phyloP scores from a whole-genome alignment of 2,888 invertebrate species.

The Camptogramma bilineatum region DNA sequence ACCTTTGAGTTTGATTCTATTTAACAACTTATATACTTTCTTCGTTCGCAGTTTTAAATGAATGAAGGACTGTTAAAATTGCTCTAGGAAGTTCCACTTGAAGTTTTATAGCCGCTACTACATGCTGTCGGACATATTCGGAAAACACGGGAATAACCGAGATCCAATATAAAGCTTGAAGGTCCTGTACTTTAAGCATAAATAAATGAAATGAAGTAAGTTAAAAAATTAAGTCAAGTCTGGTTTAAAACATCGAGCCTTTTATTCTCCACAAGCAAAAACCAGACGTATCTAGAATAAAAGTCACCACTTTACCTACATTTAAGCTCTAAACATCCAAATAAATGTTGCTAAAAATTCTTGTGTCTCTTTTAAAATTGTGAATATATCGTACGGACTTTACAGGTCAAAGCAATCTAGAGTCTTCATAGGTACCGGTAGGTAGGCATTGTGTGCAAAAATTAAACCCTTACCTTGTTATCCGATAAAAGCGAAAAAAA shows the following conservation, averaged over 20 bases:
- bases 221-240: background rate
- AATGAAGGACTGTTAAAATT: background rate
- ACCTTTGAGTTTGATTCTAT: conserved; percentile 27
- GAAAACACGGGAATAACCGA: no score
- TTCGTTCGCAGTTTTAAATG: background rate
- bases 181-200: no score
- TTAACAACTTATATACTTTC: background rate
- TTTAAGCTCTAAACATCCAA: conserved; percentile 18
- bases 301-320: conserved; percentile 5
- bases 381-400: conserved; percentile 34
- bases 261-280: background rate
- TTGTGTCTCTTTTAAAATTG: conserved; percentile 33
- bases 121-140: no score
- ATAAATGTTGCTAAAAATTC: conserved; percentile 26
- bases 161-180: no score
- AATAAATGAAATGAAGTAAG: no score
- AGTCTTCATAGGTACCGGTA: background rate
- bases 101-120: no score
- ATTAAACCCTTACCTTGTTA: background rate
- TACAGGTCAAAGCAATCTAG: conserved; percentile 9
- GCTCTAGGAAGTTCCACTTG: background rate
- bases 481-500: background rate
- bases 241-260: background rate
- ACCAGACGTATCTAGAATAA: conserved; percentile 1
- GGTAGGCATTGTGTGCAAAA: background rate